These are phyloP conservation scores for Scarus forsteni DNA, from an alignment of 2,797 vertebrate genomes.

Conservation along the genomic window DNA sequence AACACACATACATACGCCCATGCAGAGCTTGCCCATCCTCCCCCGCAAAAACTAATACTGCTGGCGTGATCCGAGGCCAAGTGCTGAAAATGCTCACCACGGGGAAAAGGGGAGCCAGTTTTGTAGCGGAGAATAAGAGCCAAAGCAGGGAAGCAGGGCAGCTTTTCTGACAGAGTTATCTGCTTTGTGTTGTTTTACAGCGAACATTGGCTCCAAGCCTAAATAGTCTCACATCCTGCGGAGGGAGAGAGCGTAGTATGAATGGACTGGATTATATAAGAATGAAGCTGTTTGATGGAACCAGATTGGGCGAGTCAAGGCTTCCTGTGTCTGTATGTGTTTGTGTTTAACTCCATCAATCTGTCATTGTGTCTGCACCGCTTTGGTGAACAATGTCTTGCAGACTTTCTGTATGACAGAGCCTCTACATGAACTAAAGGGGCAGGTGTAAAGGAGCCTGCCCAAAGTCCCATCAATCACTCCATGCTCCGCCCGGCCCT, in stretches of 20 bases:
- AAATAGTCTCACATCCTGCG: constrained; percentile 43
- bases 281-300: constrained; percentile 44
- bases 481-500: constrained; percentile 36
- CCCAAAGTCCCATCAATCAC: constrained; percentile 64
- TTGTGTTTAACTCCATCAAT: constrained; percentile 54
- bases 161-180: constrained; percentile 44
- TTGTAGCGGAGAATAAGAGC: constrained; percentile 41
- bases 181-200: constrained; percentile 63
- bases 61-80: constrained; percentile 52
- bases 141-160: constrained; percentile 28
- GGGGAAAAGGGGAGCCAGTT: constrained; percentile 23
- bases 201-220: constrained; percentile 51
- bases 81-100: constrained; percentile 50
- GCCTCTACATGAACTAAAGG: constrained; percentile 40
- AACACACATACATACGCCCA: constrained; percentile 41
- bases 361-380: constrained; percentile 43
- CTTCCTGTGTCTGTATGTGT: constrained; percentile 35
- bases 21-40: constrained; percentile 19
- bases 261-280: constrained; percentile 49
- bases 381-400: constrained; percentile 55
- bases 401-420: constrained; percentile 45
- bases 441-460: constrained; percentile 38
- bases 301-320: constrained; percentile 23
- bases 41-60: constrained; percentile 46
- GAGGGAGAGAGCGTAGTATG: constrained; percentile 46